Conservation (phyloP, 2,888 invertebrate genomes). For the Orthosia gothica region DNA sequence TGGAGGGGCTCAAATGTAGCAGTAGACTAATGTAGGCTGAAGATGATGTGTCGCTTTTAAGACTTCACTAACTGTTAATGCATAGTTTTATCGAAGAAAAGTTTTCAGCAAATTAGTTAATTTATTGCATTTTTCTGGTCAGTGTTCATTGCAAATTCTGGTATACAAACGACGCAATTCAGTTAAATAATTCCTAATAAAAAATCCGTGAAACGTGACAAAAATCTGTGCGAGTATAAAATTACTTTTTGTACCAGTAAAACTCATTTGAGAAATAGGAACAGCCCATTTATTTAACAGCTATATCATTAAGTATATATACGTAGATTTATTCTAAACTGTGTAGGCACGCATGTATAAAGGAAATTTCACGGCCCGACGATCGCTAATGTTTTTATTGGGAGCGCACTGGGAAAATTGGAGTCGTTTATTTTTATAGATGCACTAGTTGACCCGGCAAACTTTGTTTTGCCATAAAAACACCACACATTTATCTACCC, state of each 20-base stretch:
- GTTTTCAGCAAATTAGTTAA: not conserved
- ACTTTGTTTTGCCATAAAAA: too few relatives aligned
- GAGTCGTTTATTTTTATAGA: constrained; percentile 74
- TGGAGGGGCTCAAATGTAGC: too few relatives aligned
- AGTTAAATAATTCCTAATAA: not conserved
- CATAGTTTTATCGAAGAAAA: not conserved
- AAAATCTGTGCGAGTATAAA: constrained; percentile 11
- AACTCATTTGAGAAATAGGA: constrained; percentile 49
- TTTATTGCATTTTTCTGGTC: too few relatives aligned
- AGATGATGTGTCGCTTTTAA: not conserved
- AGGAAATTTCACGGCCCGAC: constrained; percentile 76
- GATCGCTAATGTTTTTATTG: constrained; percentile 81
- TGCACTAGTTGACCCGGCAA: too few relatives aligned
- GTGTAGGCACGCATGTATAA: constrained; percentile 71
- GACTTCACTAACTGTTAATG: too few relatives aligned
- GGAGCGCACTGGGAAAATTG: constrained; percentile 75
- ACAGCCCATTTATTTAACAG: constrained; percentile 49
- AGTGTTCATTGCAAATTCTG: not conserved
- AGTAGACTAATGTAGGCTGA: not conserved
- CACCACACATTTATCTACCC: too few relatives aligned
- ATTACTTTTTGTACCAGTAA: constrained; percentile 19
- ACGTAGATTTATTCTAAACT: constrained; percentile 55
- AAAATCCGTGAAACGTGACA: constrained; percentile 12
- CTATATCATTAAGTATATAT: constrained; percentile 51
- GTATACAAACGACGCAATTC: not conserved